phyloP scores from a whole-genome alignment of 2,888 invertebrate species.

The Ennomos quercinarius region DNA sequence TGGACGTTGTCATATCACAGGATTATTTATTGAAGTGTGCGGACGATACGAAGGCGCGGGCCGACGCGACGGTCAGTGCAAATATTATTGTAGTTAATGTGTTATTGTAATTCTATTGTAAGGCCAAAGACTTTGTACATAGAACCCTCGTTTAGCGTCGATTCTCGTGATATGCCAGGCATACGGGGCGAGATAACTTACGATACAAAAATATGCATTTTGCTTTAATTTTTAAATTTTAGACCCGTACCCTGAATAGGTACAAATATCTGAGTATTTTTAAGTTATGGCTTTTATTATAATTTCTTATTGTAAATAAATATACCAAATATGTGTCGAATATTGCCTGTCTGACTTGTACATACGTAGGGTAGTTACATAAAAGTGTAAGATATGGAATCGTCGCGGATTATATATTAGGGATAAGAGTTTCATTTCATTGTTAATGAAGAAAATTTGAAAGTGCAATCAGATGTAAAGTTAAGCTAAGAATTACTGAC shows the following conservation, averaged over 20 bases:
- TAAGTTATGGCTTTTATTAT: constrained; percentile 70
- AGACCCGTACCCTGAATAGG: constrained; percentile 71
- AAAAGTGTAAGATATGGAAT: constrained; percentile 63
- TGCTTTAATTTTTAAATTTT: constrained; percentile 77
- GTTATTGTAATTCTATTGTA: constrained; percentile 71
- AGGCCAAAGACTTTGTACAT: constrained; percentile 85
- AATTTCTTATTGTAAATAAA: constrained; percentile 78
- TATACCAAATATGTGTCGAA: constrained; percentile 82
- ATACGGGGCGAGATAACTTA: constrained; percentile 62
- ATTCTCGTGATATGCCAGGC: constrained; percentile 62
- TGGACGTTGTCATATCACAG: constrained; percentile 7
- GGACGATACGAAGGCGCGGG: constrained; percentile 41
- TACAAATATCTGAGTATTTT: constrained; percentile 78
- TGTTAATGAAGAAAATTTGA: constrained; percentile 74
- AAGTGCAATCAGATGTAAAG: constrained; percentile 83
- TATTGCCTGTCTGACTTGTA: constrained; percentile 65
- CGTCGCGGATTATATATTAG: constrained; percentile 63
- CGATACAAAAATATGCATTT: constrained; percentile 83
- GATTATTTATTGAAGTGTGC: constrained; percentile 24
- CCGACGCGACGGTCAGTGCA: constrained; percentile 58
- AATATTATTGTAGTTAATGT: constrained; percentile 55
- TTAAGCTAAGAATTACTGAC: constrained; percentile 74
- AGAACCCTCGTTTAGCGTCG: constrained; percentile 53
- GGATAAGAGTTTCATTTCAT: constrained; percentile 61
- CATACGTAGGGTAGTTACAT: constrained; percentile 68